Base-by-base conservation (phyloP, 2,888 invertebrate species). In the Drosophila lutescens region DNA sequence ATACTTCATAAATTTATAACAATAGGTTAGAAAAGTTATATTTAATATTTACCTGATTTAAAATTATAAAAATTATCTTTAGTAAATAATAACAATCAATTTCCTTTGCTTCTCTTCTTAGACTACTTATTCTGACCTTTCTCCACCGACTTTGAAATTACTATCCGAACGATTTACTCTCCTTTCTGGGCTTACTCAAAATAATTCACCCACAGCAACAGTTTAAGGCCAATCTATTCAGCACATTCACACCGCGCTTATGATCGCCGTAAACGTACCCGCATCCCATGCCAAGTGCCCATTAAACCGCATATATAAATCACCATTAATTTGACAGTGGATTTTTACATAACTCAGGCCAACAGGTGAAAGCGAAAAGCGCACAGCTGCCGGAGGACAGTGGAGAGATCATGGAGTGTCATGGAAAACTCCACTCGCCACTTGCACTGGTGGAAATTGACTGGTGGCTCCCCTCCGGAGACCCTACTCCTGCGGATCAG, bases 261-360 rank as follows among this genome's bases (percentile, higher is more conserved):
- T 43, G 23, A 44, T 51, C 32, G 6, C 20, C 61, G 26, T 36
- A 17, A 17, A 17, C 38, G 38, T 71, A 13, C 68, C 73, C 63
- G 63, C 73, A 68, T 73, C 63, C 65, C 76, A 75, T 68, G 70
- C 63, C 68, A 72, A 72, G 78, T 73, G 70, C 69, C 83, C 77
- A 84, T 88, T 82, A 78, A 74, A 61, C 78, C 58, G 77, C 77
- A 79, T 55, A 79, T 79, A 85, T 89, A 85, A 85, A 85, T 89
- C 89, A 85, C 83, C 79, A 87, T 89, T 87, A 89, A 85, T 89
- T 89, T 87, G 86, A 86, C 85, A 81, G 74, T 79, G 55, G 76
- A 76, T 61, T 88, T 76, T 89, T 89, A 85, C 86, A 85, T 89
- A 85, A 85, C 83, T 78, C 72, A 47, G 63, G 50, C 76, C 80